Percentiles rank a stretch among this genome's conserved stretches.
Evolutionary conservation across 2,113 vertebrate genomes (phyloP).

Genomic region (Tyrannus savana): DNA sequence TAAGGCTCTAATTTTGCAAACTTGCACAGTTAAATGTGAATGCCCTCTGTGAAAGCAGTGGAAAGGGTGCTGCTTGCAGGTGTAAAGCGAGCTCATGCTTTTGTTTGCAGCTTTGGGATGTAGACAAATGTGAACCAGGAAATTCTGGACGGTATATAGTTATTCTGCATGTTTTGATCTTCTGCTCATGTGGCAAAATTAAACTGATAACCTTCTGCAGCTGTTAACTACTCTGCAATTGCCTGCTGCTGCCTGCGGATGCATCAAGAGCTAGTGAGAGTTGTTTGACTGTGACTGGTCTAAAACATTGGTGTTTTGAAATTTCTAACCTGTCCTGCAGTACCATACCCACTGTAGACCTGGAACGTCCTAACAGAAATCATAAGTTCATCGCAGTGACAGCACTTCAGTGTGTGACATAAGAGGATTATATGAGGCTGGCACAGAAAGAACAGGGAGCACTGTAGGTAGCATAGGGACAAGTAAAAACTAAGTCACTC

Average conservation of each 20-base stretch:
- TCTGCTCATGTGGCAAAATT: neutral
- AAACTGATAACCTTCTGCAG: neutral
- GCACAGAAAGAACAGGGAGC: neutral
- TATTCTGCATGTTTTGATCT: neutral
- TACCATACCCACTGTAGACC: neutral
- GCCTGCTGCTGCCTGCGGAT: neutral
- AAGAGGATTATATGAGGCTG: conserved; percentile 3
- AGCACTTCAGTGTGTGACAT: neutral
- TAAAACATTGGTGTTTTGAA: neutral
- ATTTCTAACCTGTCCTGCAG: neutral
- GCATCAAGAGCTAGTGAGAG: neutral
- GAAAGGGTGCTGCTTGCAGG: neutral
- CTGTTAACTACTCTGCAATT: neutral
- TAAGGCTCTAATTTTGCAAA: neutral
- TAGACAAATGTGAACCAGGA: neutral
- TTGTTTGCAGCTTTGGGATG: neutral
- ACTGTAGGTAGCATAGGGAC: neutral
- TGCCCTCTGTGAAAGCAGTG: neutral
- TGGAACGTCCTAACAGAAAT: neutral
- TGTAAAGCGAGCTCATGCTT: neutral
- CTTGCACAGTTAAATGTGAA: neutral
- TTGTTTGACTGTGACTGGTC: neutral
- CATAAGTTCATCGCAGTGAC: neutral
- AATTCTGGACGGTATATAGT: neutral
- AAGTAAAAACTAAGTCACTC: neutral